Conservation (phyloP, 2,113 vertebrate genomes). For the Oryzias melastigma region DNA sequence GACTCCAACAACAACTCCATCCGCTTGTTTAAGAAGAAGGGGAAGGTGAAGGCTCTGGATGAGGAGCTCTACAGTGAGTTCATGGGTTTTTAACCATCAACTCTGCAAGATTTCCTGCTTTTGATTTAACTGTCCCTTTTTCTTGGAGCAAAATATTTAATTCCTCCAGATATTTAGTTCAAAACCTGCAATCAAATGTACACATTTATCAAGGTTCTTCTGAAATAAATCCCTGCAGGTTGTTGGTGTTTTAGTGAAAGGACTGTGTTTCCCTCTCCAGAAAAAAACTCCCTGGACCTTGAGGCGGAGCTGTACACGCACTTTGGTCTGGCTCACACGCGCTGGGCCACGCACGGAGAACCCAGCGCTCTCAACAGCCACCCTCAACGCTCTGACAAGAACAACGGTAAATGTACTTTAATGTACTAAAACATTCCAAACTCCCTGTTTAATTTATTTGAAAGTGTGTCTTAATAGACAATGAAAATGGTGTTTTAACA, state of each 20-base stretch:
- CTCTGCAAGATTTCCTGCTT: background rate
- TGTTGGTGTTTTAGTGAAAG: background rate
- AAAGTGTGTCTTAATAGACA: no score
- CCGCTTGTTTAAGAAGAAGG: slow-evolving; percentile 88
- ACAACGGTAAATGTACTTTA: slow-evolving; percentile 81
- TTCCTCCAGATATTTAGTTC: no score
- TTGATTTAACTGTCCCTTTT: background rate
- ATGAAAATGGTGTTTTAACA: no score
- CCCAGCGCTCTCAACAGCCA: slow-evolving; percentile 92
- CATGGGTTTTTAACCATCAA: background rate
- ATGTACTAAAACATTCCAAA: background rate
- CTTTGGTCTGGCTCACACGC: slow-evolving; percentile 94
- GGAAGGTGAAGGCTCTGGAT: slow-evolving; percentile 92
- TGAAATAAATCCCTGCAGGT: background rate
- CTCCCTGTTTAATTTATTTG: no score
- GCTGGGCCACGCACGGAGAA: slow-evolving; percentile 94
- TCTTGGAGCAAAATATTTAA: background rate
- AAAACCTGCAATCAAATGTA: no score
- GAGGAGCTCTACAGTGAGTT: slow-evolving; percentile 91
- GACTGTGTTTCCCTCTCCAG: slow-evolving; percentile 59
- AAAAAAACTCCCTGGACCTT: slow-evolving; percentile 86
- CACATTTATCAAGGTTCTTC: no score
- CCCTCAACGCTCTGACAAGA: slow-evolving; percentile 92
- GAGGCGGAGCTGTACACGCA: slow-evolving; percentile 86
- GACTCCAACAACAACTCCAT: slow-evolving; percentile 78